Base-by-base conservation (phyloP, 2,113 vertebrate genomes). In the Seriola aureovittata region DNA sequence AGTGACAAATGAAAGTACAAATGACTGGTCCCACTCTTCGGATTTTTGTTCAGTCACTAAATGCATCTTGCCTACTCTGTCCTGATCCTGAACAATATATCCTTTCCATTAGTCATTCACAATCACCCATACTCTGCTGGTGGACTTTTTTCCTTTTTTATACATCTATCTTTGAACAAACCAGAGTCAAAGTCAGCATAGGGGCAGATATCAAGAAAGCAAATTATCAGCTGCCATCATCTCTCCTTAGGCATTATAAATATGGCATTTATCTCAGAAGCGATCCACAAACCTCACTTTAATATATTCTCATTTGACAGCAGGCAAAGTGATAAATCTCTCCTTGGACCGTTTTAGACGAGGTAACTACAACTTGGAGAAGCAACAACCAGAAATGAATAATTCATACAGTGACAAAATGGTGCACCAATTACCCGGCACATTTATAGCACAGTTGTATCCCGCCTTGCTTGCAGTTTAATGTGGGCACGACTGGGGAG, bases 161-260 rank as follows among this genome's bases (percentile, higher is more conserved):
- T 79, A 74, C 82, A 93, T 94, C 83, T 86, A 90, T 95, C 91
- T 92, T 72, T 9, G 10, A 72, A 81, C n/a, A 34, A 91, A 82
- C 64, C 79, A 66, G 75, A 84, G 71, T 88, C 81, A 86, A 88
- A 89, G 86, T 89, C 88, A 85, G 84, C 75, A 81, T 71, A 81
- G 78, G 92, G 91, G 86, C 91, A 94, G 84, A 89, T 90, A 91
- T 95, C 88, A 90, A 88, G 82, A 86, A 89, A 84, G 84, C 85
- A 91, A 92, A 94, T 95, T 92, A 95, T 95, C 93, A 92, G 88
- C 89, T 82, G 85, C 85, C 87, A 93, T 94, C 91, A 93, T 93
- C 90, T 91, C 86, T 92, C 88, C 81, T 8, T 66, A 88, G 85
- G 84, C 88, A 90, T 95, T 94, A 94, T 94, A 94, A 96, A 96